Evolutionary conservation across 2,888 invertebrate genomes (phyloP).

Genomic region (Rotaria sp.): DNA sequence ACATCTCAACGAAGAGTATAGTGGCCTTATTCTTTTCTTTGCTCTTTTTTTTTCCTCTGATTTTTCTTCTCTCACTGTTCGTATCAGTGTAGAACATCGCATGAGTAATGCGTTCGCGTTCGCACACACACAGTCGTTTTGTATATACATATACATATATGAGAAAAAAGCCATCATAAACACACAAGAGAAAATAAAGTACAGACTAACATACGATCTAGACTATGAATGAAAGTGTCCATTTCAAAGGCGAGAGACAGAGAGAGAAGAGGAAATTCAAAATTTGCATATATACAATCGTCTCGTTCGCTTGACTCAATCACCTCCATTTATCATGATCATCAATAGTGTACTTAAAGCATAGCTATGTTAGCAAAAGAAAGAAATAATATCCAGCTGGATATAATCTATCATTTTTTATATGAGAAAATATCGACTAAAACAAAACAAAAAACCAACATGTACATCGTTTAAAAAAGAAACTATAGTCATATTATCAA

Average conservation of each 20-base stretch:
- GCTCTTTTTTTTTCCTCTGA: not conserved
- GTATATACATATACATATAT: not conserved
- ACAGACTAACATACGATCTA: not conserved
- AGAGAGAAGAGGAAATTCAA: slow-evolving; percentile 19
- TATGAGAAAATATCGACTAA: not conserved
- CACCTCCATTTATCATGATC: not conserved
- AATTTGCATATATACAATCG: not conserved
- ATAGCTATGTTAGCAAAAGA: not conserved
- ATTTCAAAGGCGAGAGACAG: not conserved
- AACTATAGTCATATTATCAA: not conserved
- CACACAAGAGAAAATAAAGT: not conserved
- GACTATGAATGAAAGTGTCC: slow-evolving; percentile 8
- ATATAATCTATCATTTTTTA: slow-evolving; percentile 8
- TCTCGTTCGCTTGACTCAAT: slow-evolving; percentile 2
- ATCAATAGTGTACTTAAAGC: not conserved
- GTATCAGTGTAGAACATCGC: slow-evolving; percentile 9
- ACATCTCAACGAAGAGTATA: not conserved
- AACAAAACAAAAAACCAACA: not conserved
- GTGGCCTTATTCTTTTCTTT: not conserved
- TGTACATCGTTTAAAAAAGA: not conserved
- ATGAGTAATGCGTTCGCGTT: slow-evolving; percentile 8
- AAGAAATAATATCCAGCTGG: not conserved
- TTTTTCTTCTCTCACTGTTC: slow-evolving; percentile 9
- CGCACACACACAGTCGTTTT: not conserved
- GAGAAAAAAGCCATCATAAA: not conserved